Conservation (phyloP, 2,113 vertebrate genomes). For the Muntiacus muntjak region DNA sequence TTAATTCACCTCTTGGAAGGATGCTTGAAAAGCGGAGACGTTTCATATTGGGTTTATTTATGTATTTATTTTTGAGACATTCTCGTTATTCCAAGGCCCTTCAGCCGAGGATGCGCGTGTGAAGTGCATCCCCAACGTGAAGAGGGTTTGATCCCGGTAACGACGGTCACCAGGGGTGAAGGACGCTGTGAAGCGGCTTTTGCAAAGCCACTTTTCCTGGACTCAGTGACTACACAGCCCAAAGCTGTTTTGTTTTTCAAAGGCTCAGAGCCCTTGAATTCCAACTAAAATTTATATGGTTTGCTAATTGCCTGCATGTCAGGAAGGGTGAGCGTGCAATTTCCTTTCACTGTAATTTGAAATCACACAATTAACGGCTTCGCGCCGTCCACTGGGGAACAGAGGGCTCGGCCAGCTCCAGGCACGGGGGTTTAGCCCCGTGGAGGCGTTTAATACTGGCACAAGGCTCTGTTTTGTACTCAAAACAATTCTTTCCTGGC, state of each 20-base stretch:
- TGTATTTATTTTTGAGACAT: not conserved
- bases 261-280: conserved; percentile 47
- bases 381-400: conserved; percentile 52
- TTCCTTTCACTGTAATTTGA: conserved; percentile 78
- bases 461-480: not conserved
- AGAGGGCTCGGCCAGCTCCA: conserved; percentile 9
- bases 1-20: conserved; percentile 51
- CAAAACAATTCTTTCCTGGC: conserved; percentile 32
- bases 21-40: not conserved
- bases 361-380: conserved; percentile 69
- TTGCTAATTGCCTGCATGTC: conserved; percentile 69
- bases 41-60: not conserved
- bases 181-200: not conserved
- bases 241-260: conserved; percentile 65
- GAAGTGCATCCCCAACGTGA: fast-evolving
- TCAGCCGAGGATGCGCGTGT: not conserved
- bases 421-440: not conserved
- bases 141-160: not conserved
- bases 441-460: fast-evolving
- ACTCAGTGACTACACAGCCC: not conserved
- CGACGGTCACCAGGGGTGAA: not conserved
- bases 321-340: conserved; percentile 73
- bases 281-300: conserved; percentile 69
- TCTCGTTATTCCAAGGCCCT: not conserved
- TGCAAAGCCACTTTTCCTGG: conserved; percentile 12